These are phyloP conservation scores for Virgularia gustaviana DNA, from an alignment of 92 coral and sea anemone genomes.

Conservation along the genomic window DNA sequence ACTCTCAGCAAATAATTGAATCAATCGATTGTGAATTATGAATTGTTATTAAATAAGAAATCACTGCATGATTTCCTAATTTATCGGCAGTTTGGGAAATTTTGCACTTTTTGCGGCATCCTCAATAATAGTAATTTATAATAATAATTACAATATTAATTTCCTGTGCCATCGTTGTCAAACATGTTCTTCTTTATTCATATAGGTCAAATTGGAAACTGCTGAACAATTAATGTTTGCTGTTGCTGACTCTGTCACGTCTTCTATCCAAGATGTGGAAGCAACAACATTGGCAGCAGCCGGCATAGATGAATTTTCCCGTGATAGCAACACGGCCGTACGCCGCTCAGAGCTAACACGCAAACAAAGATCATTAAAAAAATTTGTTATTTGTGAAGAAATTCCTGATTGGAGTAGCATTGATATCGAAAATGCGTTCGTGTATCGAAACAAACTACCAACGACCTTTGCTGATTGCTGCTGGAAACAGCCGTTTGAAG, in stretches of 20 bases:
- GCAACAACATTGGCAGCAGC: constrained; percentile 21
- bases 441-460: constrained; percentile 19
- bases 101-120: no score
- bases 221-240: constrained; percentile 32
- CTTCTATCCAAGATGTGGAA: constrained; percentile 21
- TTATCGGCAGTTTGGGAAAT: no score
- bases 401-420: constrained; percentile 13
- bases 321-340: constrained; percentile 2
- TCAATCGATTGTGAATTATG: no score
- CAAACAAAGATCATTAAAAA: neutral
- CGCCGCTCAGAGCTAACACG: neutral
- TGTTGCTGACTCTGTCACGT: constrained; percentile 28
- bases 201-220: constrained; percentile 17
- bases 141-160: no score
- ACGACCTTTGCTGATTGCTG: neutral
- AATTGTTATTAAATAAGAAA: no score
- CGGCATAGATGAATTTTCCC: constrained; percentile 7
- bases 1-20: no score
- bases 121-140: no score
- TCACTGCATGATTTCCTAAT: no score
- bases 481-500: constrained; percentile 1
- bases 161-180: neutral
- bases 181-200: neutral
- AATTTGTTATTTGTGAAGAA: neutral
- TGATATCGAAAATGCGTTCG: constrained; percentile 6